Evolutionary conservation across 2,797 vertebrate genomes (phyloP).

Genomic region (Poecilia velifera): DNA sequence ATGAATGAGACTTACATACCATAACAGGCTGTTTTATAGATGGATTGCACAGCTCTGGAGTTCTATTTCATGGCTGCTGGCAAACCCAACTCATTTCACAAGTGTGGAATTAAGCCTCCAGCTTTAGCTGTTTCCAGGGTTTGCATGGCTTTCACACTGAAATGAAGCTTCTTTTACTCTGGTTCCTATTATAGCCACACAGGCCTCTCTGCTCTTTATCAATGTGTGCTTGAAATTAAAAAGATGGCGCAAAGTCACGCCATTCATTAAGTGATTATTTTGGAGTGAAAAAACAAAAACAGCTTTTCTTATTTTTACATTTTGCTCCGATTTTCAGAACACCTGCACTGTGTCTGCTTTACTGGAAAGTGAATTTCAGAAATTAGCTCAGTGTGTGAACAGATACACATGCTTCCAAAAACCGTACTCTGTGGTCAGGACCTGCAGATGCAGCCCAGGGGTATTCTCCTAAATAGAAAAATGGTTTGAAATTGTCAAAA

Average conservation of each 20-base stretch:
- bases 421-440: conserved; percentile 48
- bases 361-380: conserved; percentile 48
- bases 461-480: conserved; percentile 58
- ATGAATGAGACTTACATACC: conserved; percentile 68
- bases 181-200: conserved; percentile 66
- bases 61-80: conserved; percentile 75
- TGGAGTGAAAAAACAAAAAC: conserved; percentile 22
- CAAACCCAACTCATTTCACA: conserved; percentile 54
- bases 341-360: conserved; percentile 61
- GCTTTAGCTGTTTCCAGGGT: conserved; percentile 57
- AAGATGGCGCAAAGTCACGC: conserved; percentile 27
- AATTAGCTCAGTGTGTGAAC: conserved; percentile 42
- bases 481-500: conserved; percentile 59
- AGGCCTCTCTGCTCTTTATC: conserved; percentile 48
- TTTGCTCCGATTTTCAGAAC: conserved; percentile 30
- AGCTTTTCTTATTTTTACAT: conserved; percentile 8
- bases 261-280: conserved; percentile 21
- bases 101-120: conserved; percentile 62
- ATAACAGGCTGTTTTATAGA: conserved; percentile 66
- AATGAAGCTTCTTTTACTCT: conserved; percentile 65
- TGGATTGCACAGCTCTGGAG: conserved; percentile 53
- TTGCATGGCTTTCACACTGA: conserved; percentile 53
- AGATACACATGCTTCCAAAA: conserved; percentile 44
- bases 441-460: conserved; percentile 53
- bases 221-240: conserved; percentile 54